These are phyloP conservation scores for Catagonus wagneri DNA, from an alignment of 2,113 vertebrate species.

Conservation along the genomic window DNA sequence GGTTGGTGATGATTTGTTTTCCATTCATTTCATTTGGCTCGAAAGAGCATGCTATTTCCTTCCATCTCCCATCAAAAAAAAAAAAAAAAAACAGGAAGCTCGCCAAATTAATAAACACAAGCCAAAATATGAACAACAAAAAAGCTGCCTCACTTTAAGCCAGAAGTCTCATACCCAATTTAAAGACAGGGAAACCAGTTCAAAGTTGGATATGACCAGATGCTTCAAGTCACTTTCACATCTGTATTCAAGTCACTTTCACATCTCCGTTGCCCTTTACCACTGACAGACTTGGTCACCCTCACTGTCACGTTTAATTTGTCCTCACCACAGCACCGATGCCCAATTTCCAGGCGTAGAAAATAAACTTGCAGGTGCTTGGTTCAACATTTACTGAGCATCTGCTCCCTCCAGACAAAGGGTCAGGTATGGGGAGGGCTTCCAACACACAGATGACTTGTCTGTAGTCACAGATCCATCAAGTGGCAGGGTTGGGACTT, in stretches of 20 bases:
- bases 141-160: background rate
- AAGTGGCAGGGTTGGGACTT: background rate
- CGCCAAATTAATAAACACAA: background rate
- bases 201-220: too few relatives aligned
- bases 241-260: too few relatives aligned
- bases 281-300: background rate
- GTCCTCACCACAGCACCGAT: background rate
- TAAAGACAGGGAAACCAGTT: background rate
- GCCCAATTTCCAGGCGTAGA: background rate
- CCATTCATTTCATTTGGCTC: background rate
- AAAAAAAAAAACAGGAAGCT: background rate
- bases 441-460: background rate
- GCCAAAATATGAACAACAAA: background rate
- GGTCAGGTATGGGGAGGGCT: background rate
- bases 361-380: background rate
- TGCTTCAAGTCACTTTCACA: background rate
- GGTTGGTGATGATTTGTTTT: background rate
- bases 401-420: background rate
- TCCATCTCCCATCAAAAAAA: background rate
- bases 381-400: background rate
- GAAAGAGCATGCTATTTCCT: background rate
- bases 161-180: background rate
- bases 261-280: background rate
- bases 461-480: background rate
- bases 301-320: background rate